These are phyloP conservation scores for Agrotis ipsilon DNA, from an alignment of 2,888 invertebrate genomes.

Conservation along the genomic window DNA sequence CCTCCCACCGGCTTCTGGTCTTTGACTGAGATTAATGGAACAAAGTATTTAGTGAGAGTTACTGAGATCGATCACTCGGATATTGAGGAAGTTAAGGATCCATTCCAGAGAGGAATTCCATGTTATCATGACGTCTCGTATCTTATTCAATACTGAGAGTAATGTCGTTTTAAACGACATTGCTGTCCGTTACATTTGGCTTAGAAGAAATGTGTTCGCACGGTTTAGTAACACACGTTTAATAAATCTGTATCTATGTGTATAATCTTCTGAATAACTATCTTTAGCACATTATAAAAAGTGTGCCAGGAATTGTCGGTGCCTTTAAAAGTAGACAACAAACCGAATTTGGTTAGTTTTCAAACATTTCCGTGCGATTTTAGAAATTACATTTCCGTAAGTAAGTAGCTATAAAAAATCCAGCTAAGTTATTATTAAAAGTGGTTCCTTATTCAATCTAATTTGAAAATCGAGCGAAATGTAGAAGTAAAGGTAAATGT, in stretches of 20 bases:
- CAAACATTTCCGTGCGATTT: no score
- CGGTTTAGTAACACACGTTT: no score
- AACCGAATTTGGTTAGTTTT: no score
- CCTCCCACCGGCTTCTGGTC: slow-evolving; percentile 19
- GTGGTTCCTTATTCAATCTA: not conserved
- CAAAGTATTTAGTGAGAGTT: slow-evolving; percentile 22
- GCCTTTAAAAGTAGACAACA: no score
- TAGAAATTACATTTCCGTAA: no score
- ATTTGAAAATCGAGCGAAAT: slow-evolving; percentile 17
- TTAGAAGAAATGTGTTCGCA: not conserved
- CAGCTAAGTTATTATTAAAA: slow-evolving; percentile 17
- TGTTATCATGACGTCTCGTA: slow-evolving; percentile 26
- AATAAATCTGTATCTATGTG: no score
- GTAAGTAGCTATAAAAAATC: not conserved
- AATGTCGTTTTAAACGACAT: slow-evolving; percentile 26
- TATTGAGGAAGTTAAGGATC: slow-evolving; percentile 22
- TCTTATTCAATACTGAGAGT: slow-evolving; percentile 34
- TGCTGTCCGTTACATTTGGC: not conserved
- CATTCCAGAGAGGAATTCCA: slow-evolving; percentile 29
- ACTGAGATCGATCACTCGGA: slow-evolving; percentile 32
- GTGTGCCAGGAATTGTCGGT: no score
- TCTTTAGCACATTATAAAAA: not conserved
- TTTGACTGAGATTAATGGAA: slow-evolving; percentile 29
- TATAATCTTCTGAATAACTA: slow-evolving; percentile 6
- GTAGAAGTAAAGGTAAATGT: slow-evolving; percentile 14